These are phyloP conservation scores for Junonia oenone DNA, from an alignment of 2,888 invertebrate species.

Conservation along the genomic window DNA sequence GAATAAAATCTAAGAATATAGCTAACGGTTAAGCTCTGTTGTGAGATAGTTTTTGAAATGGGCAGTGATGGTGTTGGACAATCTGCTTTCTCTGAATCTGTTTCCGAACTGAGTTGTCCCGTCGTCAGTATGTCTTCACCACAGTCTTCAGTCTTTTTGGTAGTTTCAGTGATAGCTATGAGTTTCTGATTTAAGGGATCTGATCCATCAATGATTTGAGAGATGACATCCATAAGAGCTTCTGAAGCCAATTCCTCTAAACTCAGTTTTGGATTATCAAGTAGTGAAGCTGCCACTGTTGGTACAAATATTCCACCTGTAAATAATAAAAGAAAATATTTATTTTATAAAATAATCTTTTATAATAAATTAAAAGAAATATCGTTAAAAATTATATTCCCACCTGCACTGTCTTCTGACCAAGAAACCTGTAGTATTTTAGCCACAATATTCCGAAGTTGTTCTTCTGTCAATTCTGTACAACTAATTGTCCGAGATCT, in stretches of 20 bases:
- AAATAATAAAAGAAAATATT: constrained; percentile 28
- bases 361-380: background rate
- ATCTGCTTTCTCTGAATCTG: constrained; percentile 57
- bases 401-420: constrained; percentile 80
- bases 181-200: constrained; percentile 79
- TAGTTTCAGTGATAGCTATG: constrained; percentile 59
- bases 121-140: constrained; percentile 57
- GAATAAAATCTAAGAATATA: constrained; percentile 80
- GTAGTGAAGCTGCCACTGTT: constrained; percentile 74
- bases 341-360: background rate
- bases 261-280: constrained; percentile 72
- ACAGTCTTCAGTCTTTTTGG: constrained; percentile 69
- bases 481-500: constrained; percentile 70
- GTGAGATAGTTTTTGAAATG: constrained; percentile 57
- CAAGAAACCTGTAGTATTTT: constrained; percentile 87
- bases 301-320: constrained; percentile 78
- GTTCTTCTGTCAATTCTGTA: constrained; percentile 82
- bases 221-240: constrained; percentile 83
- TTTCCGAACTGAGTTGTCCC: constrained; percentile 53
- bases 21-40: constrained; percentile 67
- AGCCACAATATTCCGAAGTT: constrained; percentile 82
- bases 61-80: constrained; percentile 69
- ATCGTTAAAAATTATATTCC: constrained; percentile 5
- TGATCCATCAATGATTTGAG: constrained; percentile 76
- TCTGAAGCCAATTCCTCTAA: constrained; percentile 81